phyloP scores from a whole-genome alignment of 2,888 invertebrate species.

The Fabriciana adippe region DNA sequence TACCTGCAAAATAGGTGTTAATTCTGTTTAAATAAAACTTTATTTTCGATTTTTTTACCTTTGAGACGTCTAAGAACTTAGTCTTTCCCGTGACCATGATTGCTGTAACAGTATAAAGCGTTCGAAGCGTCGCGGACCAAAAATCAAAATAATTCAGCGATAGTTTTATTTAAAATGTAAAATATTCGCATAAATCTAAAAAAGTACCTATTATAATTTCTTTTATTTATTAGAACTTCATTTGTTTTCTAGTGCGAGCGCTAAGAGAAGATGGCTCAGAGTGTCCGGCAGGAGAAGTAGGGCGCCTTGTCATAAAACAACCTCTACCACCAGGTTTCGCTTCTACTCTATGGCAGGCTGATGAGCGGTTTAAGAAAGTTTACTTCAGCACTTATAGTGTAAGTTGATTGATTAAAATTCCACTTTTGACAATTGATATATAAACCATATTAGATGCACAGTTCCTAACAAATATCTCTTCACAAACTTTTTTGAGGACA shows the following conservation, averaged over 20 bases:
- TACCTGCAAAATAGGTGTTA: background rate
- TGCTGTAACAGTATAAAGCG: no score
- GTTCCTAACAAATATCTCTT: background rate
- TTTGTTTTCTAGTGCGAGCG: slow-evolving; percentile 54
- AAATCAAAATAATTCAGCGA: no score
- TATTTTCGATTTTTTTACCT: no score
- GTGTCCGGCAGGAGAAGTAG: slow-evolving; percentile 88
- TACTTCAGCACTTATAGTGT: slow-evolving; percentile 94
- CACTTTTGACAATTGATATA: background rate
- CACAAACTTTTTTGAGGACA: background rate
- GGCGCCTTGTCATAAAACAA: slow-evolving; percentile 90
- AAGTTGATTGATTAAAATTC: slow-evolving; percentile 54
- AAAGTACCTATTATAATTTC: background rate
- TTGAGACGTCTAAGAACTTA: no score
- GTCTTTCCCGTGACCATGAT: no score
- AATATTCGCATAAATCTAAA: no score
- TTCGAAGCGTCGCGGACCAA: no score
- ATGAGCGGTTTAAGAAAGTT: slow-evolving; percentile 88
- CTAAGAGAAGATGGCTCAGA: slow-evolving; percentile 84
- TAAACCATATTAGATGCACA: no score
- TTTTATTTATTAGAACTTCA: background rate
- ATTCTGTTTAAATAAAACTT: background rate
- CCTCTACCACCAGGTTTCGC: slow-evolving; percentile 95
- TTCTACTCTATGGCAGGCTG: slow-evolving; percentile 90
- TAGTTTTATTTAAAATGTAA: no score